Evolutionary conservation across 2,113 vertebrate genomes (phyloP).

Genomic region (Centropus unirufus): DNA sequence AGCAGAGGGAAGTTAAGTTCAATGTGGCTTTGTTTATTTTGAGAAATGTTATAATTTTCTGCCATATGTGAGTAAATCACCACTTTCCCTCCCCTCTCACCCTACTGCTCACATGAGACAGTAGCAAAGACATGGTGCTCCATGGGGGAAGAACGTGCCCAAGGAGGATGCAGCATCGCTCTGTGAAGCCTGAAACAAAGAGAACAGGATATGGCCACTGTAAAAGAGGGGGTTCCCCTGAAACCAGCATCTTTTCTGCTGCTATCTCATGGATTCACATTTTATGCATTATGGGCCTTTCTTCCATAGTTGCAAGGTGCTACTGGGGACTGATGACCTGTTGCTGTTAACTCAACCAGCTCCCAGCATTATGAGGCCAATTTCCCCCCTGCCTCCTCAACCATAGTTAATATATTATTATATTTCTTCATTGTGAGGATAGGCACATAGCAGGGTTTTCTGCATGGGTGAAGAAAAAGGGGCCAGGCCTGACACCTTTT

Average conservation of each 20-base stretch:
- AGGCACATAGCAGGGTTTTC: background rate
- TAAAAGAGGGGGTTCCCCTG: background rate
- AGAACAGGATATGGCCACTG: background rate
- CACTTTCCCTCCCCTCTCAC: background rate
- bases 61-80: background rate
- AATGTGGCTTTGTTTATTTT: background rate
- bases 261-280: background rate
- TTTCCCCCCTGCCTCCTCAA: background rate
- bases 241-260: background rate
- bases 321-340: background rate
- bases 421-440: background rate
- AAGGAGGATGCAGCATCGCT: background rate
- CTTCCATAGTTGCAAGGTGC: fast-evolving
- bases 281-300: background rate
- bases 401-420: background rate
- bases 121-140: background rate
- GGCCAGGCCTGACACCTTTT: background rate
- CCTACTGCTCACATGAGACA: background rate
- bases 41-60: background rate
- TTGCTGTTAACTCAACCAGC: background rate
- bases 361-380: fast-evolving
- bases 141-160: background rate
- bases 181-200: background rate
- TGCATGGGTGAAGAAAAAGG: background rate
- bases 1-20: background rate